These are phyloP conservation scores for Synergus gifuensis DNA, from an alignment of 2,888 invertebrate genomes.

Conservation along the genomic window DNA sequence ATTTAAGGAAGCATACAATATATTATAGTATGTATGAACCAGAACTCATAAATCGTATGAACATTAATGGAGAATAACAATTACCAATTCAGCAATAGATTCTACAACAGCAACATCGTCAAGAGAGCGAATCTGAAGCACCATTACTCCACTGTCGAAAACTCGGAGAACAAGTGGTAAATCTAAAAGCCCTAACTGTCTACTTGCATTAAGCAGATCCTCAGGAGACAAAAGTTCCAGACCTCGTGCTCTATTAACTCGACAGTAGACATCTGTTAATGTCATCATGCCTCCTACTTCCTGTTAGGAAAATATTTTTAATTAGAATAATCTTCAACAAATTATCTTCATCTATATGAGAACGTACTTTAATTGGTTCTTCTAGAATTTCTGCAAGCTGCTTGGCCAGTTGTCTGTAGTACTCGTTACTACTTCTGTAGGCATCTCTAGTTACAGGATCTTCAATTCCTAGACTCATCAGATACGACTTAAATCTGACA, in stretches of 20 bases:
- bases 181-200: constrained; percentile 82
- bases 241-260: constrained; percentile 97
- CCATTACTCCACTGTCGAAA: constrained; percentile 97
- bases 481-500: constrained; percentile 95
- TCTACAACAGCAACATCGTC: constrained; percentile 86
- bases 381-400: constrained; percentile 91
- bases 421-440: constrained; percentile 91
- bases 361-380: constrained; percentile 86
- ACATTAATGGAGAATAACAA: constrained; percentile 39
- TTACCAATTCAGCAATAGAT: constrained; percentile 83
- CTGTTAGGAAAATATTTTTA: constrained; percentile 74
- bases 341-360: constrained; percentile 17
- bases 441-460: constrained; percentile 98
- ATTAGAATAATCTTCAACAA: neutral
- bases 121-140: constrained; percentile 90
- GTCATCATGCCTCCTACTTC: constrained; percentile 98
- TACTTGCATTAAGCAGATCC: constrained; percentile 95
- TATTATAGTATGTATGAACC: constrained; percentile 36
- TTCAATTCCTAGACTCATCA: constrained; percentile 97
- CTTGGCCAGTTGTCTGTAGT: constrained; percentile 90
- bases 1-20: constrained; percentile 3
- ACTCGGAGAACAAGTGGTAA: constrained; percentile 88
- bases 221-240: constrained; percentile 97
- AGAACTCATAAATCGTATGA: neutral
- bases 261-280: constrained; percentile 96